Evolutionary conservation across 2,113 vertebrate genomes (phyloP).

Genomic region (Athene noctua): DNA sequence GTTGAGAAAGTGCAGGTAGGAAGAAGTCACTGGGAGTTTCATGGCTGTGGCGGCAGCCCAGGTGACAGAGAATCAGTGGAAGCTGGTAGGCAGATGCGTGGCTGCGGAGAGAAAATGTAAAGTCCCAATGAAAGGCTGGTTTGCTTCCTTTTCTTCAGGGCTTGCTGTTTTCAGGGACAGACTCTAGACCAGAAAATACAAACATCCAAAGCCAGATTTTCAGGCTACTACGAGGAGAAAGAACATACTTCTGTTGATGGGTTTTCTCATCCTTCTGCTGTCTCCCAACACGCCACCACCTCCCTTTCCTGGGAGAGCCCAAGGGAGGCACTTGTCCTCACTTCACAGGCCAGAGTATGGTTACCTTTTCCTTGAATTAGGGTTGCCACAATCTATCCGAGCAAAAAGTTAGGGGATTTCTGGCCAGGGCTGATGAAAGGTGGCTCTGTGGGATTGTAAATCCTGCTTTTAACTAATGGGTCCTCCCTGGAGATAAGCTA

Average conservation of each 20-base stretch:
- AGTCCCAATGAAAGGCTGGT: neutral
- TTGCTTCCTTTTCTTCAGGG: neutral
- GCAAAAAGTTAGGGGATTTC: slow-evolving; percentile 40
- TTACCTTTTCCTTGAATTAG: neutral
- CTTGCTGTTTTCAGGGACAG: neutral
- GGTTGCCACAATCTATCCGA: accelerated
- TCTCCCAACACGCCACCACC: neutral
- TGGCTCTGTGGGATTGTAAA: neutral
- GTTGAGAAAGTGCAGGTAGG: neutral
- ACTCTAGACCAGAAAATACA: neutral
- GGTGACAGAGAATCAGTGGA: neutral
- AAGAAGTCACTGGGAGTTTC: neutral
- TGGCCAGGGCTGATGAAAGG: neutral
- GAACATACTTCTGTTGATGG: neutral
- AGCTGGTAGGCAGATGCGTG: neutral
- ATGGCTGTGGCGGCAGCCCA: neutral
- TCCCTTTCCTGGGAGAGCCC: neutral
- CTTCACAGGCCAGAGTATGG: neutral
- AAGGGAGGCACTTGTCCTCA: neutral
- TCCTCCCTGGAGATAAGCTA: slow-evolving; percentile 10
- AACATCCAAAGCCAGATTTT: neutral
- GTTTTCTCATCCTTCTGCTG: neutral
- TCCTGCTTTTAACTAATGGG: neutral
- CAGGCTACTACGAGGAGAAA: neutral
- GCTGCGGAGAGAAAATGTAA: neutral